Evolutionary conservation across 2,888 invertebrate genomes (phyloP).

Genomic region (Thalpophila matura): DNA sequence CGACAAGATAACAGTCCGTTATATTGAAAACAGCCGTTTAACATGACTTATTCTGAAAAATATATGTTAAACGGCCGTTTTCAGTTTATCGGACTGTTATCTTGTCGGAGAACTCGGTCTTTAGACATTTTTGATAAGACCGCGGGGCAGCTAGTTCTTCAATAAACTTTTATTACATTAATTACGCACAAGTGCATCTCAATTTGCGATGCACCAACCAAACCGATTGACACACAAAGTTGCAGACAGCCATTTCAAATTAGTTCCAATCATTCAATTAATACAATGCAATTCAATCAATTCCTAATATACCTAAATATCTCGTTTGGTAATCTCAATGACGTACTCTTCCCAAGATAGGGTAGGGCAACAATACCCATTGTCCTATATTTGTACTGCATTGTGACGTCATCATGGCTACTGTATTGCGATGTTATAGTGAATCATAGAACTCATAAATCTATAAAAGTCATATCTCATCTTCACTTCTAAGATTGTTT

Average conservation of each 20-base stretch:
- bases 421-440: conserved; percentile 4
- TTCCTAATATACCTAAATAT: conserved; percentile 22
- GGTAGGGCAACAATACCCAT: conserved; percentile 52
- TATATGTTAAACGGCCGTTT: too few relatives aligned
- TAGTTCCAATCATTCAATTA: conserved; percentile 35
- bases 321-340: conserved; percentile 23
- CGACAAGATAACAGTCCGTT: too few relatives aligned
- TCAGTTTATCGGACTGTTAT: too few relatives aligned
- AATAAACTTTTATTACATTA: not conserved
- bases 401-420: conserved; percentile 28
- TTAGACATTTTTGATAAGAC: too few relatives aligned
- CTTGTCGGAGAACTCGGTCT: too few relatives aligned
- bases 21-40: too few relatives aligned
- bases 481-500: conserved; percentile 2
- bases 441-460: conserved; percentile 5
- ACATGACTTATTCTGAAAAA: too few relatives aligned
- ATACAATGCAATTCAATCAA: conserved; percentile 37
- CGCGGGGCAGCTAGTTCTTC: too few relatives aligned
- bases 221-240: conserved; percentile 18
- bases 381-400: conserved; percentile 45
- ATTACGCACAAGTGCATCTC: conserved; percentile 12
- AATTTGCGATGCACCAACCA: conserved; percentile 6
- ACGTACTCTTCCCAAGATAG: conserved; percentile 45
- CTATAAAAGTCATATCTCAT: not conserved
- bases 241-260: conserved; percentile 35